phyloP scores from a whole-genome alignment of 2,888 invertebrate species.

The Ichneumon xanthorius region DNA sequence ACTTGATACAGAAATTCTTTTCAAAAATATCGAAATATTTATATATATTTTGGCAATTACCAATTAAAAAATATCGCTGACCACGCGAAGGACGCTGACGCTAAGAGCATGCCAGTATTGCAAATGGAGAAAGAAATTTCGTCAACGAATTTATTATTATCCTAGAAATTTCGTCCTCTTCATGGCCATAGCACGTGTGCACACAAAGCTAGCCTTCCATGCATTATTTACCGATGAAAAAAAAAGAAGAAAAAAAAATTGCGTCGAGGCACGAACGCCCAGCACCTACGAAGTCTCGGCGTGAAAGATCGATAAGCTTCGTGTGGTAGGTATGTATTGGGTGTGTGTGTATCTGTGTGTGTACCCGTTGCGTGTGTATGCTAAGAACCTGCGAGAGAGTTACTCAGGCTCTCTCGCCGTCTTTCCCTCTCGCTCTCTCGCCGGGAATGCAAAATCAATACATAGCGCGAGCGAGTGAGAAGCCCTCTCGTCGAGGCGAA shows the following conservation, averaged over 20 bases:
- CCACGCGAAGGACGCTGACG: no score
- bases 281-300: constrained; percentile 48
- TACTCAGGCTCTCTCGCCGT: constrained; percentile 20
- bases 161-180: background rate
- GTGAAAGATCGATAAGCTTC: constrained; percentile 52
- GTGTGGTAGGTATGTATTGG: background rate
- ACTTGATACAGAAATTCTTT: no score
- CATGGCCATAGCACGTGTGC: background rate
- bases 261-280: constrained; percentile 42
- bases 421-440: constrained; percentile 13
- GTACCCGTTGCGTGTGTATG: constrained; percentile 13
- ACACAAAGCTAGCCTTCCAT: constrained; percentile 6
- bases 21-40: no score
- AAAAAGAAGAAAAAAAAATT: constrained; percentile 16
- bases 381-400: constrained; percentile 31
- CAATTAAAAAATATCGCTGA: no score
- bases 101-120: no score
- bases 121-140: background rate
- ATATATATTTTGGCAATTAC: no score
- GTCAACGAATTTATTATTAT: background rate
- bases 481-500: constrained; percentile 29
- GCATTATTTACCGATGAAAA: constrained; percentile 48
- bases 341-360: background rate
- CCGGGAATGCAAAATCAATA: constrained; percentile 53
- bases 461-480: constrained; percentile 37